phyloP scores from a whole-genome alignment of 1,140 invertebrate genomes.

The Drosophila asahinai region DNA sequence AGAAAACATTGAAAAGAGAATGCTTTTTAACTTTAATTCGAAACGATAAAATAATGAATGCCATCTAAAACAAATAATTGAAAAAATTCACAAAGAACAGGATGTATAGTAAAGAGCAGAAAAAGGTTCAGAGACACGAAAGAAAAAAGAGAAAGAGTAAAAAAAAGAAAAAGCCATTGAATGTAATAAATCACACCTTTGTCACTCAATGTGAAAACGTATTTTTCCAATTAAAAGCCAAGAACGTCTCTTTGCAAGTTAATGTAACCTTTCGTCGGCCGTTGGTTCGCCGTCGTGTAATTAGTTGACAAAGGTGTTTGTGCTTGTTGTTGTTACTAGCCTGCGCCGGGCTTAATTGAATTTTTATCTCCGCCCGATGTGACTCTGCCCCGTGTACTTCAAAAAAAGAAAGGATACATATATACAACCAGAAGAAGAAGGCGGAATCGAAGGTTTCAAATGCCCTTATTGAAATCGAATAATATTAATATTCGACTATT shows the following conservation, averaged over 20 bases:
- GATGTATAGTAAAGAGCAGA: conserved; percentile 25
- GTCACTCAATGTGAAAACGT: conserved; percentile 67
- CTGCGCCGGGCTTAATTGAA: conserved; percentile 64
- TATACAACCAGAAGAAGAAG: no score
- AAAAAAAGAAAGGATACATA: conserved; percentile 11
- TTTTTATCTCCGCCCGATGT: conserved; percentile 67
- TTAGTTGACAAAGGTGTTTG: conserved; percentile 77
- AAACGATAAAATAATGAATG: conserved; percentile 8
- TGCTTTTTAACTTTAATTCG: conserved; percentile 33
- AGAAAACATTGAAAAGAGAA: neutral
- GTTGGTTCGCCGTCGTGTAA: conserved; percentile 58
- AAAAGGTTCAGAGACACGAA: conserved; percentile 1
- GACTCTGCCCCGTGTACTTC: conserved; percentile 4
- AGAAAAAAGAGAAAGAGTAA: neutral
- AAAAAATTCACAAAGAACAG: conserved; percentile 42
- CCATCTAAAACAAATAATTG: conserved; percentile 48
- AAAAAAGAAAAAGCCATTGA: conserved; percentile 62
- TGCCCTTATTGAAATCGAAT: neutral
- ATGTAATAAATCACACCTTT: conserved; percentile 79
- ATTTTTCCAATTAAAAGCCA: conserved; percentile 70
- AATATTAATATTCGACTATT: neutral
- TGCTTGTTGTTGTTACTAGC: conserved; percentile 16
- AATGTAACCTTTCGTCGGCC: conserved; percentile 68
- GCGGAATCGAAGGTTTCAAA: neutral
- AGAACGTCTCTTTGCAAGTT: conserved; percentile 56